phyloP scores from a whole-genome alignment of 2,797 vertebrate species.

The Vultur gryphus region DNA sequence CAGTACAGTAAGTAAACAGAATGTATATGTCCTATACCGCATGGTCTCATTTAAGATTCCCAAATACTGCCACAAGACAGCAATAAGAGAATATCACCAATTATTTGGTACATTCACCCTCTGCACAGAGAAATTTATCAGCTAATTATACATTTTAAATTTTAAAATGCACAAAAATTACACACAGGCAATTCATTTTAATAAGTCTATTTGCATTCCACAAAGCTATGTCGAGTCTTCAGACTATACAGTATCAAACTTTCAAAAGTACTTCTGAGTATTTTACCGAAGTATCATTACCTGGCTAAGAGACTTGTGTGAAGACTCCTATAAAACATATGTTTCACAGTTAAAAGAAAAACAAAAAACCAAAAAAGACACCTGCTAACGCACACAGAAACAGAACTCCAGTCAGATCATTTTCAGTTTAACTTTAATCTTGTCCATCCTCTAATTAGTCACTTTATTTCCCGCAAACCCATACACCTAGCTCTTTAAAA shows the following conservation, averaged over 20 bases:
- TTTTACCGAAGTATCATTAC: not conserved
- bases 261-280: not conserved
- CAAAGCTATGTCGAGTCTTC: not conserved
- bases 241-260: not conserved
- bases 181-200: not conserved
- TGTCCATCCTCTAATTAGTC: not conserved
- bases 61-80: not conserved
- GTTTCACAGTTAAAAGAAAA: not conserved
- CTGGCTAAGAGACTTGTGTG: not conserved
- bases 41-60: not conserved
- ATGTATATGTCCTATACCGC: not conserved
- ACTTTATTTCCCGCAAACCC: not conserved
- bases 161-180: not conserved
- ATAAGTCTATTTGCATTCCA: not conserved
- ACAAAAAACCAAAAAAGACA: not conserved
- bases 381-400: not conserved
- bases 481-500: not conserved
- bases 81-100: not conserved
- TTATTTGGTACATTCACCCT: not conserved
- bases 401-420: not conserved
- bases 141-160: not conserved
- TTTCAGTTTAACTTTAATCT: not conserved
- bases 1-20: not conserved
- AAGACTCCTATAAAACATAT: not conserved
- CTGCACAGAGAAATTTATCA: not conserved